phyloP scores from a whole-genome alignment of 2,797 vertebrate genomes.

The Chrysocyon brachyurus region DNA sequence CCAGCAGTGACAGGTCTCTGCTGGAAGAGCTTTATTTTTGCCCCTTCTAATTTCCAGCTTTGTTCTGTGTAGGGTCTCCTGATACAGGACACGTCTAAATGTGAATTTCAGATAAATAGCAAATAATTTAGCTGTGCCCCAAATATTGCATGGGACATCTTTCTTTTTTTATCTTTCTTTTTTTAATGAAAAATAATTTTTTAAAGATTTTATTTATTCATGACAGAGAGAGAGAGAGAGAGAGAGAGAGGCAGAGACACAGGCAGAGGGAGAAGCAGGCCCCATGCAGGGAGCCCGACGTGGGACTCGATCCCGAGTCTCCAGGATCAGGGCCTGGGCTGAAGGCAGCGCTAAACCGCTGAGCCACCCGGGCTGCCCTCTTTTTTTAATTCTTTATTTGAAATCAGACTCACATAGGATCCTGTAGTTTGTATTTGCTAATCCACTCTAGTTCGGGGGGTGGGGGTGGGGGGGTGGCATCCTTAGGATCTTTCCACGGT shows the following conservation, averaged over 20 bases:
- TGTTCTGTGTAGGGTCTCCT: background rate
- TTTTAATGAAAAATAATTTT: too few species aligned
- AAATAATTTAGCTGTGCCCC: background rate
- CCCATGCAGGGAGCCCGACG: too few species aligned
- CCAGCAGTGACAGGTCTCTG: background rate
- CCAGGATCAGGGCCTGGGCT: too few species aligned
- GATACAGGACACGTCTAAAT: background rate
- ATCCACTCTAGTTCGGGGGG: background rate
- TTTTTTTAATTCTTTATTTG: background rate
- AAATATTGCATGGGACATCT: background rate
- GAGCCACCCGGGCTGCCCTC: too few species aligned
- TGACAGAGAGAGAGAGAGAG: too few species aligned
- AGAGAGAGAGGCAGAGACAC: too few species aligned
- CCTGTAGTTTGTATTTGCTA: background rate
- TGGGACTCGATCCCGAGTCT: too few species aligned
- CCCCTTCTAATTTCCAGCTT: background rate
- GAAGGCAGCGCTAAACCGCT: too few species aligned
- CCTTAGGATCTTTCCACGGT: background rate
- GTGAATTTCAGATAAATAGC: constrained; percentile 24
- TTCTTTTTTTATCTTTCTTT: background rate
- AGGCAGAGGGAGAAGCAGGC: too few species aligned
- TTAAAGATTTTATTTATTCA: too few species aligned
- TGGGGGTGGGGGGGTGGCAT: background rate
- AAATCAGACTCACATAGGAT: constrained; percentile 2
- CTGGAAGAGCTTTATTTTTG: background rate